Conservation (phyloP, 1,140 invertebrate species). For the Papilio dardanus region DNA sequence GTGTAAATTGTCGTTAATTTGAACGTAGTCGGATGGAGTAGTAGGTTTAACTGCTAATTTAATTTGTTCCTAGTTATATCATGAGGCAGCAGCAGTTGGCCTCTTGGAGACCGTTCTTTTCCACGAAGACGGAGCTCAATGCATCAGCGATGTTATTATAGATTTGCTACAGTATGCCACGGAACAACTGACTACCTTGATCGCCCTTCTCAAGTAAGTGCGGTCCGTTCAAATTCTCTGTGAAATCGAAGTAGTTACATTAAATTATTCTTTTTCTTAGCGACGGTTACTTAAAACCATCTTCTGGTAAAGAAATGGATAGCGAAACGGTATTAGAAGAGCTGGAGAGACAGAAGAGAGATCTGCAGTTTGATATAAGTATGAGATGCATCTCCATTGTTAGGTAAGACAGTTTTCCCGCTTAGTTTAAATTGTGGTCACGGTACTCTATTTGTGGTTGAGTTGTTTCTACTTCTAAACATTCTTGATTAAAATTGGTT, state of each 20-base stretch:
- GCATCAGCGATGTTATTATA: slow-evolving; percentile 86
- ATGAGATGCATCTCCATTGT: slow-evolving; percentile 88
- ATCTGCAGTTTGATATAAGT: slow-evolving; percentile 88
- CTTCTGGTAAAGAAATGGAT: slow-evolving; percentile 69
- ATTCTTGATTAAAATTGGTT: background rate
- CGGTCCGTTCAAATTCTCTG: background rate
- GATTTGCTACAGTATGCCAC: slow-evolving; percentile 90
- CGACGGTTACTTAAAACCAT: slow-evolving; percentile 65
- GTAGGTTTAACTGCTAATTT: background rate
- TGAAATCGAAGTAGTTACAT: background rate
- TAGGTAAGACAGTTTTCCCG: slow-evolving; percentile 72
- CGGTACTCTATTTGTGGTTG: background rate
- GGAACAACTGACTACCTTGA: slow-evolving; percentile 82
- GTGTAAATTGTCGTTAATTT: background rate
- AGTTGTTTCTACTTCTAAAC: background rate
- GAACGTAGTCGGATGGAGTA: background rate
- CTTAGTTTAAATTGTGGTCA: background rate
- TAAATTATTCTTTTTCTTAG: slow-evolving; percentile 47
- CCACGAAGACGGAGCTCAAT: slow-evolving; percentile 87
- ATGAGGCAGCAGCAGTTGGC: slow-evolving; percentile 87
- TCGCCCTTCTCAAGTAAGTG: slow-evolving; percentile 78
- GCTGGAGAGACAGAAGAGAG: slow-evolving; percentile 84
- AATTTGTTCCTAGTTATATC: slow-evolving; percentile 83
- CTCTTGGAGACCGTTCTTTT: slow-evolving; percentile 89
- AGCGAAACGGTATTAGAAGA: slow-evolving; percentile 83